Percentiles rank a stretch among this genome's conserved stretches.
Conservation (phyloP, 2,113 vertebrate genomes). For the Alligator mississippiensis region DNA sequence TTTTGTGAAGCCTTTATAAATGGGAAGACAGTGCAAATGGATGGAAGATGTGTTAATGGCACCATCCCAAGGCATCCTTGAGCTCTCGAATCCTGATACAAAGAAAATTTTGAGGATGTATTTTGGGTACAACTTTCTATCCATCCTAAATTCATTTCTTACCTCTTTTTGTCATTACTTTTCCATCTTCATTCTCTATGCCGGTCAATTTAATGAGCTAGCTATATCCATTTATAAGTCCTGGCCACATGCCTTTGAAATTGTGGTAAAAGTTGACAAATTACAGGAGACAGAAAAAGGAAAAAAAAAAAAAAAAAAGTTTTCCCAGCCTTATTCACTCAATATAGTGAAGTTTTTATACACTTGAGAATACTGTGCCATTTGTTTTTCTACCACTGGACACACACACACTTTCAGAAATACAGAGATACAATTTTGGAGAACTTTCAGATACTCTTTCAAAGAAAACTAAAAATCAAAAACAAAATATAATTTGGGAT, state of each 20-base stretch:
- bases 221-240: not conserved
- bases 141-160: not conserved
- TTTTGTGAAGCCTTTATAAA: not conserved
- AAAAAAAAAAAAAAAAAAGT: too few relatives aligned
- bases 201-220: not conserved
- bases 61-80: not conserved
- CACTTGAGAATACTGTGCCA: not conserved
- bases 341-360: not conserved
- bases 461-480: constrained; percentile 20
- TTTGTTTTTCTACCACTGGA: not conserved
- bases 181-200: not conserved
- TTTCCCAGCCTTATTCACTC: not conserved
- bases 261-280: not conserved
- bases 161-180: not conserved
- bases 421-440: not conserved
- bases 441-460: not conserved
- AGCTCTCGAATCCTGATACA: not conserved
- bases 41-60: not conserved
- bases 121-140: not conserved
- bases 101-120: not conserved
- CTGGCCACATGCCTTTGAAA: not conserved
- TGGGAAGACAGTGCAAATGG: not conserved
- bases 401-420: not conserved
- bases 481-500: not conserved
- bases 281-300: not conserved